These are phyloP conservation scores for Crossaster papposus DNA, from an alignment of 53 echinoderm and acorn worm genomes.

Conservation along the genomic window DNA sequence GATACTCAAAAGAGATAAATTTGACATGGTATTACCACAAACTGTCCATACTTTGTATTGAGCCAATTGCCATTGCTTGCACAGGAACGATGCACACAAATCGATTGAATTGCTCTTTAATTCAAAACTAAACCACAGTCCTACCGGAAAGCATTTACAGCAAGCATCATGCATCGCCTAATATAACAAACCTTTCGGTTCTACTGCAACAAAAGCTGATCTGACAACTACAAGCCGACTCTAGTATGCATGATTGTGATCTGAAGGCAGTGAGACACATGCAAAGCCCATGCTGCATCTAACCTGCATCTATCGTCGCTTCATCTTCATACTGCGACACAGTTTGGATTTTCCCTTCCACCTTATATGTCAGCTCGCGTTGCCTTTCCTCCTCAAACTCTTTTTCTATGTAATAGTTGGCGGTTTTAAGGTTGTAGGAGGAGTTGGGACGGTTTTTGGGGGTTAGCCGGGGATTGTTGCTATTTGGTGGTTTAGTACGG, in stretches of 20 bases:
- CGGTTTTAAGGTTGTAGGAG: constrained; percentile 41
- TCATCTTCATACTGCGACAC: constrained; percentile 59
- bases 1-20: too few relatives aligned
- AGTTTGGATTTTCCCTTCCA: constrained; percentile 44
- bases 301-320: not conserved
- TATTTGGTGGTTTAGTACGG: constrained; percentile 54
- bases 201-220: not conserved
- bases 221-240: not conserved
- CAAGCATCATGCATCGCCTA: not conserved
- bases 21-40: too few relatives aligned
- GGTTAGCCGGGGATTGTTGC: constrained; percentile 33
- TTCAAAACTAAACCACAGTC: too few relatives aligned
- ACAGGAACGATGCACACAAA: too few relatives aligned
- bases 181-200: not conserved
- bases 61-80: too few relatives aligned
- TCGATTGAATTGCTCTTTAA: too few relatives aligned
- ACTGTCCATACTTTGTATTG: too few relatives aligned
- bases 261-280: not conserved
- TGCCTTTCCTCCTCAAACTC: constrained; percentile 61
- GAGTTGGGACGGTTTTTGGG: not conserved
- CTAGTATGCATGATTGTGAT: not conserved
- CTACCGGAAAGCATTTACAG: too few relatives aligned
- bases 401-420: constrained; percentile 61
- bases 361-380: constrained; percentile 54
- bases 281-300: not conserved